These are phyloP conservation scores for Malurus alboscapulatus DNA, from an alignment of 2,113 vertebrate genomes.

Conservation along the genomic window DNA sequence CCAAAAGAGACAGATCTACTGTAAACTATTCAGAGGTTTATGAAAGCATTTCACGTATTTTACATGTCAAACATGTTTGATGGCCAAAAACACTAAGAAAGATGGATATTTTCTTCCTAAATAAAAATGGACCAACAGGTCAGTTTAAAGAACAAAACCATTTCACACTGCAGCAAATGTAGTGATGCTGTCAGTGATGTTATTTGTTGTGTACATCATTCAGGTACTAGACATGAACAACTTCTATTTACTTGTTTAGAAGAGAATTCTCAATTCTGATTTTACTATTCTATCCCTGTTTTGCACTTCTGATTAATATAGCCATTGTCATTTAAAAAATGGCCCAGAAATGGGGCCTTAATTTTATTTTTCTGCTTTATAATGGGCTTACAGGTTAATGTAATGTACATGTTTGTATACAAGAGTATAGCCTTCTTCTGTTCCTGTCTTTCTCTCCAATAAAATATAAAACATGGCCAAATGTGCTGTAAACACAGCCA, in stretches of 20 bases:
- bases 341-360: neutral
- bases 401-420: neutral
- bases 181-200: neutral
- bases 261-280: neutral
- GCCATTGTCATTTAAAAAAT: neutral
- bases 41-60: neutral
- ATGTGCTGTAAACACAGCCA: neutral
- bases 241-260: neutral
- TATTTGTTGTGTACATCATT: neutral
- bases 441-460: neutral
- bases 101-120: neutral
- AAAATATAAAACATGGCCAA: neutral
- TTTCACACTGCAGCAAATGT: neutral
- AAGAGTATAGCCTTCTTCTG: neutral
- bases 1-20: neutral
- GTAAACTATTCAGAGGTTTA: neutral
- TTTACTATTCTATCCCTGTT: neutral
- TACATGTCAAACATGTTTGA: neutral
- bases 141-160: neutral
- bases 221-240: neutral
- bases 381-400: neutral
- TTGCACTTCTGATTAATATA: neutral
- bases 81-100: neutral
- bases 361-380: neutral
- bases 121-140: neutral